These are phyloP conservation scores for Hypena proboscidalis DNA, from an alignment of 2,888 invertebrate species.

Conservation along the genomic window DNA sequence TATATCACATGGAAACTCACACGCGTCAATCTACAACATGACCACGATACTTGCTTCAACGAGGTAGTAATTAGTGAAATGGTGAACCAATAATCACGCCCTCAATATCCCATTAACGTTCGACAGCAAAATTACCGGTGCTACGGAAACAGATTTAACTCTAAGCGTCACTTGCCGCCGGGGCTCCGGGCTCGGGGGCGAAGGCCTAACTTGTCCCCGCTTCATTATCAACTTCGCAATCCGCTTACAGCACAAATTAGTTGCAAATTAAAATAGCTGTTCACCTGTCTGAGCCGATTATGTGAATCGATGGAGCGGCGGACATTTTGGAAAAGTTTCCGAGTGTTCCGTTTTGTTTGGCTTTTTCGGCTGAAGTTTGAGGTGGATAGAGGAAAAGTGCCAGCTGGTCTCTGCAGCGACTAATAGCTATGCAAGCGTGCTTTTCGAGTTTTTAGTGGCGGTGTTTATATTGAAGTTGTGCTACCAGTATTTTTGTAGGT, in stretches of 20 bases:
- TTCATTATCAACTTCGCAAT: constrained; percentile 75
- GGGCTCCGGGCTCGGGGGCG: too few species aligned
- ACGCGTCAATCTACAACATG: too few species aligned
- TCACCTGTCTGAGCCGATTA: constrained; percentile 81
- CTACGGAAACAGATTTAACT: constrained; percentile 44
- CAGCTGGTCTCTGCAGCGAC: too few species aligned
- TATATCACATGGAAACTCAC: too few species aligned
- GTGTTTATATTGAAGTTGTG: too few species aligned
- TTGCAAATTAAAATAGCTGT: constrained; percentile 72
- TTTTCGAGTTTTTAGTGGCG: too few species aligned
- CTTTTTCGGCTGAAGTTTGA: constrained; percentile 4
- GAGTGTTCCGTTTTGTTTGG: constrained; percentile 12
- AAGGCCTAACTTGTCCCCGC: constrained; percentile 48
- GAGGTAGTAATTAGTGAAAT: too few species aligned
- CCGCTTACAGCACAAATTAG: constrained; percentile 76
- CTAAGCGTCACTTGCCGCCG: constrained; percentile 23
- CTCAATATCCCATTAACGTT: constrained; percentile 37
- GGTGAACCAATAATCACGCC: neutral
- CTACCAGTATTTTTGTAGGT: too few species aligned
- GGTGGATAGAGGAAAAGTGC: too few species aligned
- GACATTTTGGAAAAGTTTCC: constrained; percentile 29
- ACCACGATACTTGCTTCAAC: too few species aligned
- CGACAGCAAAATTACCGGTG: constrained; percentile 37
- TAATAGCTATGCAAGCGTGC: too few species aligned
- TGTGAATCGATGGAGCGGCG: constrained; percentile 39